Percentiles rank a stretch among this genome's conserved stretches.
phyloP scores from a whole-genome alignment of 1,140 invertebrate species.

The Cephus cinctus region DNA sequence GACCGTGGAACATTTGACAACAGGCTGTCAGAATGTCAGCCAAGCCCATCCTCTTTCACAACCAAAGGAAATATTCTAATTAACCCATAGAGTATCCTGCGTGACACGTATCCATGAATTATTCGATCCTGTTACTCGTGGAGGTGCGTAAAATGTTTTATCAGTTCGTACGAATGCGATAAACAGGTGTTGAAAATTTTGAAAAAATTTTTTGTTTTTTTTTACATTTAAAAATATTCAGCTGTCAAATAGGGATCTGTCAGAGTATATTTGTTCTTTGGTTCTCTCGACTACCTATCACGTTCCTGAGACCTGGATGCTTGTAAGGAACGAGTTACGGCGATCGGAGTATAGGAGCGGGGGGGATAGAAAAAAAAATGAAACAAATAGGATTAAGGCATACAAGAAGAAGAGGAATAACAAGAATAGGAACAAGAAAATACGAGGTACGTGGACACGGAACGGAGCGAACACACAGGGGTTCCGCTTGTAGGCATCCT shows the following conservation, averaged over 20 bases:
- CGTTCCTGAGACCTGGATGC: too few relatives aligned
- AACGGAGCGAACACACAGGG: too few relatives aligned
- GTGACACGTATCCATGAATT: constrained; percentile 18
- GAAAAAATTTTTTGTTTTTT: too few relatives aligned
- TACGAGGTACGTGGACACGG: constrained; percentile 29
- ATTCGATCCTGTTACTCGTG: too few relatives aligned
- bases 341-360: constrained; percentile 5
- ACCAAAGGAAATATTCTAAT: constrained; percentile 50
- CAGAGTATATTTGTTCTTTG: too few relatives aligned
- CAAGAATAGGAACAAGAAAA: constrained; percentile 13
- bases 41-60: constrained; percentile 52
- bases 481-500: constrained; percentile 31
- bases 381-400: constrained; percentile 8
- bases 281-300: too few relatives aligned
- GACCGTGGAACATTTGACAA: constrained; percentile 49
- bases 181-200: too few relatives aligned
- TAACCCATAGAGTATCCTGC: constrained; percentile 29
- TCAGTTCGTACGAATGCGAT: too few relatives aligned
- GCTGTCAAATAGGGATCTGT: too few relatives aligned
- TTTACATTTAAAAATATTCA: too few relatives aligned
- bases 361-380: too few relatives aligned
- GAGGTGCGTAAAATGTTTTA: too few relatives aligned
- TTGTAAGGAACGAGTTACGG: not conserved
- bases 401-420: constrained; percentile 12
- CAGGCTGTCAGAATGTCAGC: constrained; percentile 46